Conservation (phyloP, 2,888 invertebrate genomes). For the Metacarcinus magister region DNA sequence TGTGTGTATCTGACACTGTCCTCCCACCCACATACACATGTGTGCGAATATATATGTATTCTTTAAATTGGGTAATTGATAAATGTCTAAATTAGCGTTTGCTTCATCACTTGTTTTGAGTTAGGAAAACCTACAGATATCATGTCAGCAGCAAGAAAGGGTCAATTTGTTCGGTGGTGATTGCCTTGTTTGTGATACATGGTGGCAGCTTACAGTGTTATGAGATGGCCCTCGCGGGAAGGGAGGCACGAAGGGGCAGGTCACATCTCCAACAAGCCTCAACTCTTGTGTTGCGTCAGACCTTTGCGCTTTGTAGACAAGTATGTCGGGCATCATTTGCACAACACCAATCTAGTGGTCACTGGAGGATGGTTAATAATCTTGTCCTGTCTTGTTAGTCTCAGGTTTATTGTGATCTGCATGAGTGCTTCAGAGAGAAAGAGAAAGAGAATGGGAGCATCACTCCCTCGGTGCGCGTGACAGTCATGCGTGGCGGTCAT, state of each 20-base stretch:
- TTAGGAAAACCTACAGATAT: no score
- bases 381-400: background rate
- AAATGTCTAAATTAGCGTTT: no score
- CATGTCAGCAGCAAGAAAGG: no score
- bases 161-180: no score
- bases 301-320: background rate
- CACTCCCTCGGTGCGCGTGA: background rate
- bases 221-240: background rate
- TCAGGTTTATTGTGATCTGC: background rate
- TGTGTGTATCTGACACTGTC: no score
- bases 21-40: no score
- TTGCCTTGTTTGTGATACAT: no score
- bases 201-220: no score
- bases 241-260: background rate
- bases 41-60: no score
- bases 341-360: conserved; percentile 21
- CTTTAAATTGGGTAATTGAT: no score
- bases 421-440: conserved; percentile 18
- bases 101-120: no score
- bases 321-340: background rate
- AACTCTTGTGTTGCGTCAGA: conserved; percentile 18
- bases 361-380: background rate
- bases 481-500: background rate
- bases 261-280: background rate
- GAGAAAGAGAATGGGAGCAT: background rate